Percentiles rank a stretch among this genome's conserved stretches.
Conservation (phyloP, 1,140 invertebrate genomes). For the Alviniconcha marisindica region DNA sequence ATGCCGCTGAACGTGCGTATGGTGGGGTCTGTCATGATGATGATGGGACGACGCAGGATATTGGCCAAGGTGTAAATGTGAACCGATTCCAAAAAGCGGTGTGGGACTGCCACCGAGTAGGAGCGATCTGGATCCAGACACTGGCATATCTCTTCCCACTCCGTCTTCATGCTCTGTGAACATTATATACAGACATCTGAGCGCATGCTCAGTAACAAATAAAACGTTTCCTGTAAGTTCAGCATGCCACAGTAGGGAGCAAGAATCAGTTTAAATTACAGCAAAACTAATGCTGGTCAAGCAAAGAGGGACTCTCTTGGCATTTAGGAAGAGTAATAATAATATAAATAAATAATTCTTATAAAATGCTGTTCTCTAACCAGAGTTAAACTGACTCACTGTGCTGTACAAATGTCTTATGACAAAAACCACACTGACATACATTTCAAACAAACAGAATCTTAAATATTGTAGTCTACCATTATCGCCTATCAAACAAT, state of each 20-base stretch:
- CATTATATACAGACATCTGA: background rate
- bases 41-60: slow-evolving; percentile 88
- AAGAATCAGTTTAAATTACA: background rate
- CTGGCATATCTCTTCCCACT: slow-evolving; percentile 65
- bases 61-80: slow-evolving; percentile 91
- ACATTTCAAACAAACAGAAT: background rate
- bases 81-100: slow-evolving; percentile 88
- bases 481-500: too few species aligned
- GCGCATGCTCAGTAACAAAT: background rate
- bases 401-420: too few species aligned
- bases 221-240: background rate
- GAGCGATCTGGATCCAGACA: slow-evolving; percentile 46
- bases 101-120: slow-evolving; percentile 69
- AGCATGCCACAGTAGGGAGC: background rate
- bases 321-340: too few species aligned
- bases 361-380: too few species aligned
- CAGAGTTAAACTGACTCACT: background rate
- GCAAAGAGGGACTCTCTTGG: too few species aligned
- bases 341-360: background rate
- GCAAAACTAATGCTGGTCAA: background rate
- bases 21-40: slow-evolving; percentile 84
- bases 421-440: background rate
- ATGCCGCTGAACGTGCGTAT: slow-evolving; percentile 78
- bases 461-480: background rate
- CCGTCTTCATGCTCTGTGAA: slow-evolving; percentile 55